These are phyloP conservation scores for Habropoda laboriosa DNA, from an alignment of 1,140 invertebrate genomes.

Conservation along the genomic window DNA sequence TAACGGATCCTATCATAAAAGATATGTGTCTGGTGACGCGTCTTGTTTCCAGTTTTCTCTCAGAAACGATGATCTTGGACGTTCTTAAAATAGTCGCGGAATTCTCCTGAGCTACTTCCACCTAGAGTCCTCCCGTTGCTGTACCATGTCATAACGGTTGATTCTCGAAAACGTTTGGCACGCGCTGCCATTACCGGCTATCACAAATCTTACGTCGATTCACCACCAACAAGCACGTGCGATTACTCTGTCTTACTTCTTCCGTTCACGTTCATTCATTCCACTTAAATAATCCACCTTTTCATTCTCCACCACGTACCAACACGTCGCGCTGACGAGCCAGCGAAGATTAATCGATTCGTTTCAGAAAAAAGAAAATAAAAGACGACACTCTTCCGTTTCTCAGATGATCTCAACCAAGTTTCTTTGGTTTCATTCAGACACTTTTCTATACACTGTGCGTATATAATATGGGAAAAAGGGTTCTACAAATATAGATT, in stretches of 20 bases:
- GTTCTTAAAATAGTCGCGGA: constrained; percentile 43
- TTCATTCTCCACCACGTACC: too few species aligned
- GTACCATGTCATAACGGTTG: constrained; percentile 32
- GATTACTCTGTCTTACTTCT: constrained; percentile 62
- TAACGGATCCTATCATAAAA: neutral
- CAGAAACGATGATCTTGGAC: constrained; percentile 6
- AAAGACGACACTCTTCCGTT: too few species aligned
- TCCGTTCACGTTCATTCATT: constrained; percentile 59
- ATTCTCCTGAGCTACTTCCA: constrained; percentile 14
- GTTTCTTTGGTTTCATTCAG: too few species aligned
- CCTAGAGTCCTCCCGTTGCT: constrained; percentile 1
- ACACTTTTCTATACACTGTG: too few species aligned
- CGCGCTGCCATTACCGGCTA: constrained; percentile 5
- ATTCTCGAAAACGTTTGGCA: constrained; percentile 21
- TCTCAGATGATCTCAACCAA: too few species aligned
- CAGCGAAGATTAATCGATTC: too few species aligned
- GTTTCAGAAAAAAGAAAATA: too few species aligned
- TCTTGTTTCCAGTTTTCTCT: constrained; percentile 20
- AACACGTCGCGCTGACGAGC: too few species aligned
- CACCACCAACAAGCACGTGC: constrained; percentile 22
- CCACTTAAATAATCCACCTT: too few species aligned
- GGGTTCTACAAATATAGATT: too few species aligned
- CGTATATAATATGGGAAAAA: too few species aligned
- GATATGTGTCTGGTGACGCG: neutral
- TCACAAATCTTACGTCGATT: constrained; percentile 16